phyloP scores from a whole-genome alignment of 2,113 vertebrate genomes.

The Leuciscus idus region DNA sequence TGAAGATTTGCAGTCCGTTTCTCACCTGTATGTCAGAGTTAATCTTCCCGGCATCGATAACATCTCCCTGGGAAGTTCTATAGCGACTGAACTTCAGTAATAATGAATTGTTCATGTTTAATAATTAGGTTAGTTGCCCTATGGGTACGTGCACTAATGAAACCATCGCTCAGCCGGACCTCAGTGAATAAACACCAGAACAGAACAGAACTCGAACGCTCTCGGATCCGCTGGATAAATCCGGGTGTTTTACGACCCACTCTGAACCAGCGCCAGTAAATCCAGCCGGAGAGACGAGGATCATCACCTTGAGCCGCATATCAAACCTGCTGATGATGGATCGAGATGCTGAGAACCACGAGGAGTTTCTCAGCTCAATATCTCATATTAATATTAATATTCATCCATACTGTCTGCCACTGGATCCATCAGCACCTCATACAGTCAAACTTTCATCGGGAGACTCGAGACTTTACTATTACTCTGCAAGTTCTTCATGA shows the following conservation, averaged over 20 bases:
- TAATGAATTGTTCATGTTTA: conserved; percentile 20
- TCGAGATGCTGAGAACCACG: neutral
- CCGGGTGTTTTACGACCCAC: neutral
- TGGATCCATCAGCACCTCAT: neutral
- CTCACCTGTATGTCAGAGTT: neutral
- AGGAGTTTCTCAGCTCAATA: neutral
- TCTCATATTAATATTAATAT: neutral
- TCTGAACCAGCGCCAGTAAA: neutral
- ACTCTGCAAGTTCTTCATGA: neutral
- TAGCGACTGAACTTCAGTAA: neutral
- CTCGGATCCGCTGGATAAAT: neutral
- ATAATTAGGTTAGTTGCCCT: conserved; percentile 9
- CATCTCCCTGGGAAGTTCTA: neutral
- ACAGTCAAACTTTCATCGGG: neutral
- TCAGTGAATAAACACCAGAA: neutral
- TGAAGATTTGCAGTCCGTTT: no score
- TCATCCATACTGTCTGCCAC: neutral
- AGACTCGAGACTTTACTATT: neutral
- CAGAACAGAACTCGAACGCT: neutral
- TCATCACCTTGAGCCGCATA: neutral
- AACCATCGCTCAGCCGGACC: neutral
- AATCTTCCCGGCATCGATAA: conserved; percentile 37
- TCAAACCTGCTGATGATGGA: neutral
- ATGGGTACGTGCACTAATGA: neutral
- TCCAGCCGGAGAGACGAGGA: neutral